Percentiles rank a stretch among this genome's conserved stretches.
phyloP scores from a whole-genome alignment of 2,113 vertebrate genomes.

The Uropsilus gracilis region DNA sequence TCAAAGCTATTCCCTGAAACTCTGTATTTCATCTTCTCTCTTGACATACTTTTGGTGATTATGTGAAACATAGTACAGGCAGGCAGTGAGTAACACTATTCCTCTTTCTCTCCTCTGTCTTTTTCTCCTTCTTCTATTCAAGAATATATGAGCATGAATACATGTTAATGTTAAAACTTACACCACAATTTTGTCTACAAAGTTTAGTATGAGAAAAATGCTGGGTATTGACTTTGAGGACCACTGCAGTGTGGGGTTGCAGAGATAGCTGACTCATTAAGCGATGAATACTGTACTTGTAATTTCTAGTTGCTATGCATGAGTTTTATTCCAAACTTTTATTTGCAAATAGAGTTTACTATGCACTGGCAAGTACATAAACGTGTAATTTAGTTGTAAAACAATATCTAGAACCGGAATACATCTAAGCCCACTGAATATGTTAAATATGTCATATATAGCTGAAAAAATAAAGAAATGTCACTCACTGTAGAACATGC shows the following conservation, averaged over 20 bases:
- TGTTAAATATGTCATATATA: slow-evolving; percentile 38
- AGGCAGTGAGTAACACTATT: neutral
- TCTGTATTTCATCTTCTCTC: neutral
- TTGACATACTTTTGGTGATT: slow-evolving; percentile 20
- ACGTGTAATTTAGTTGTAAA: neutral
- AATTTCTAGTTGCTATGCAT: neutral
- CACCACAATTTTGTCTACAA: neutral
- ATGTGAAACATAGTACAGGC: neutral
- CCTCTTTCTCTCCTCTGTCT: neutral
- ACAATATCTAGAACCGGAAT: neutral
- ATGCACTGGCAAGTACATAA: neutral
- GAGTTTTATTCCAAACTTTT: slow-evolving; percentile 4
- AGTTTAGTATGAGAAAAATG: neutral
- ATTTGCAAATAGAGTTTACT: neutral
- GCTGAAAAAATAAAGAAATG: slow-evolving; percentile 28
- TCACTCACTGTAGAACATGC: neutral
- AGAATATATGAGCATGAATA: neutral
- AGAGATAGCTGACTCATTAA: neutral
- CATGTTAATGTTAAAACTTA: neutral
- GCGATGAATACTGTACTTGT: neutral
- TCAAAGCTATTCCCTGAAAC: neutral
- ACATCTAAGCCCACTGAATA: neutral
- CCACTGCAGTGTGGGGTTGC: neutral
- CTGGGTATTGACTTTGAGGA: neutral
- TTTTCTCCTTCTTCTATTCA: neutral